Base-by-base conservation (phyloP, 2,113 vertebrate species). In the Cnemophilus loriae region DNA sequence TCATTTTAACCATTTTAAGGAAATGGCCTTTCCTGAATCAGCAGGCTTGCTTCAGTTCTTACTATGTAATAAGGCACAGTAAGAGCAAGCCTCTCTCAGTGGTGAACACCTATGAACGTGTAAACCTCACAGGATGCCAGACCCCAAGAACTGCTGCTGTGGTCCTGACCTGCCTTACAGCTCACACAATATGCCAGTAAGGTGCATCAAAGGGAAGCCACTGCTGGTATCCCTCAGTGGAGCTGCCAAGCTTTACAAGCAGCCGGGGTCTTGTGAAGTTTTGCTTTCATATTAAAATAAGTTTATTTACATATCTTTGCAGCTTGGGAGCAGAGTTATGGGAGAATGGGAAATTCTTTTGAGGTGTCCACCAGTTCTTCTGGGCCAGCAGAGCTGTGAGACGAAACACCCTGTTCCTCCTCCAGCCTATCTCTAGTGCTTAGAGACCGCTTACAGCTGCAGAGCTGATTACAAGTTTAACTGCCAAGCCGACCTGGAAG, bases 1-100 rank as follows among this genome's bases (percentile, higher is more conserved):
- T 96, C 90, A 77, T 94, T 97, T 97, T 96, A 96, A 96, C 96
- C 83, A 92, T 95, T 96, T 96, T 97, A 96, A 91, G 93, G 88
- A 95, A 96, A 92, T 89, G 88, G 79, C 88, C 79, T 92, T 84
- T 90, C 84, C 84, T 71, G 73, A 95, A 94, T 86, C 83, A 77
- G 80, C 88, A 90, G 89, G 52, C 85, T 84, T 78, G 27, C 68
- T 84, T 94, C 83, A 75, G 14, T 93, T 92, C 85, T 60, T 89
- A 16, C 56, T 39, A 2, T 33, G 80, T 56, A 92, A 78, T 81
- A 78, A 81, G 65, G 42, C 53, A 71, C 76, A 94, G 90, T 19
- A 76, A 71, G 90, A 81, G 42, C 63, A 89, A 81, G 37, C 37
- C 37, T 78, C 82, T 89, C 68, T 75, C 18, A 3, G 60, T 71